These are phyloP conservation scores for Telmatochromis sp. DNA, from an alignment of 2,113 vertebrate species.

Conservation along the genomic window DNA sequence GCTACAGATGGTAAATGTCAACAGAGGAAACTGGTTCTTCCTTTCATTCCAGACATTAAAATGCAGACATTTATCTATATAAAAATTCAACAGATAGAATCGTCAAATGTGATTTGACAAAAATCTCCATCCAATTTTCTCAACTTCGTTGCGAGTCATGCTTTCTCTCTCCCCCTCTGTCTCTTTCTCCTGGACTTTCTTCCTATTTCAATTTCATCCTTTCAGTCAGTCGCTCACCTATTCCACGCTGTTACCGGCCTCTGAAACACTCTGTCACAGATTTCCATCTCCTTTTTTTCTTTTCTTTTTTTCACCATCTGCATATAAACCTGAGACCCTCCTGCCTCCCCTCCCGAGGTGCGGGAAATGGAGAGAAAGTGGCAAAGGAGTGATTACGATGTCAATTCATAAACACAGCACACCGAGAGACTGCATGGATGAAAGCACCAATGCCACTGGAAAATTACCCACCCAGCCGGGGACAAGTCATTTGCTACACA, in stretches of 20 bases:
- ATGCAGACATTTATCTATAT: slow-evolving; percentile 21
- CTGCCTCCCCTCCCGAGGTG: not conserved
- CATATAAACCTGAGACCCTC: slow-evolving; percentile 7
- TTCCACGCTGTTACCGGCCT: not conserved
- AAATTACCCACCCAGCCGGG: slow-evolving; percentile 35
- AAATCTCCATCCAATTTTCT: slow-evolving; percentile 5
- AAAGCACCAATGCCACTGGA: slow-evolving; percentile 33
- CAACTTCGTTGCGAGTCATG: not conserved
- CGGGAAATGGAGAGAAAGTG: slow-evolving; percentile 27
- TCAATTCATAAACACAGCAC: slow-evolving; percentile 41
- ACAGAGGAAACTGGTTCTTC: not conserved
- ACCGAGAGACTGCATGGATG: slow-evolving; percentile 36
- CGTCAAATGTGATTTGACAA: slow-evolving; percentile 32
- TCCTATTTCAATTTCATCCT: slow-evolving; percentile 39
- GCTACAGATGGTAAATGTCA: slow-evolving; percentile 5
- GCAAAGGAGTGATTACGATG: slow-evolving; percentile 45
- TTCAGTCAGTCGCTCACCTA: slow-evolving; percentile 30
- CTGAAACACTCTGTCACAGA: not conserved
- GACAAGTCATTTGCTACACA: slow-evolving; percentile 27
- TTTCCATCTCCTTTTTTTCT: slow-evolving; percentile 16
- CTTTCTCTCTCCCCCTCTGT: not conserved
- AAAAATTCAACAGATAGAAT: slow-evolving; percentile 31
- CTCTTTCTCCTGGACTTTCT: not conserved
- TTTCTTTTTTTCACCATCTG: not conserved
- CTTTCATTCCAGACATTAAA: not conserved